phyloP scores from a whole-genome alignment of 2,113 vertebrate species.

The Pachycephala philippinensis region DNA sequence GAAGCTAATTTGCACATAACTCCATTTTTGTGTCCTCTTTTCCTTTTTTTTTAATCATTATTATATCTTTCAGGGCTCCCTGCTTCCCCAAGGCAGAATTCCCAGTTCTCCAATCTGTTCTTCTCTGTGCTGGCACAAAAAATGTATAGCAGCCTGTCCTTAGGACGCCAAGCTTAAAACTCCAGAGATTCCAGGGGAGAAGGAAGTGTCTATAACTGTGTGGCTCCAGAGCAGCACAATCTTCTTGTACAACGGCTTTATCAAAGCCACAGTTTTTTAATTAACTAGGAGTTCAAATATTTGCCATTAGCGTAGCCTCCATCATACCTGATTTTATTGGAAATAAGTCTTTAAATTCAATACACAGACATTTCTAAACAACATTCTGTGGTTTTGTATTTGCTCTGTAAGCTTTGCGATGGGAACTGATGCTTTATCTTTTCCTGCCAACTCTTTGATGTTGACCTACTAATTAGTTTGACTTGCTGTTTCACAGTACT shows the following conservation, averaged over 20 bases:
- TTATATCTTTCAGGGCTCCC: neutral
- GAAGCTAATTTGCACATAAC: neutral
- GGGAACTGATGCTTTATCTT: neutral
- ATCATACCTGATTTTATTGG: neutral
- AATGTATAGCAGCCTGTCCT: neutral
- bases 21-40: neutral
- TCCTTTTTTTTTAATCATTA: neutral
- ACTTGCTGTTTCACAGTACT: neutral
- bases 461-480: neutral
- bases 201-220: neutral
- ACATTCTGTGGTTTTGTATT: neutral
- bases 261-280: neutral
- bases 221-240: neutral
- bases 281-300: neutral
- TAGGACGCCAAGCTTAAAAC: neutral
- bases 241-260: neutral
- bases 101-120: neutral
- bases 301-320: neutral
- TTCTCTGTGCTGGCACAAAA: neutral
- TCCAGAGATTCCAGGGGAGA: neutral
- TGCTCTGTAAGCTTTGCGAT: neutral
- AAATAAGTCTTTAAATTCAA: slow-evolving; percentile 2
- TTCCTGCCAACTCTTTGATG: neutral
- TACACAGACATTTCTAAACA: neutral
- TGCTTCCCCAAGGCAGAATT: neutral